A percentile compares a stretch with the other conserved stretches of the same genome.
Evolutionary conservation across 2,113 vertebrate genomes (phyloP).

Genomic region (Ailurus styani): DNA sequence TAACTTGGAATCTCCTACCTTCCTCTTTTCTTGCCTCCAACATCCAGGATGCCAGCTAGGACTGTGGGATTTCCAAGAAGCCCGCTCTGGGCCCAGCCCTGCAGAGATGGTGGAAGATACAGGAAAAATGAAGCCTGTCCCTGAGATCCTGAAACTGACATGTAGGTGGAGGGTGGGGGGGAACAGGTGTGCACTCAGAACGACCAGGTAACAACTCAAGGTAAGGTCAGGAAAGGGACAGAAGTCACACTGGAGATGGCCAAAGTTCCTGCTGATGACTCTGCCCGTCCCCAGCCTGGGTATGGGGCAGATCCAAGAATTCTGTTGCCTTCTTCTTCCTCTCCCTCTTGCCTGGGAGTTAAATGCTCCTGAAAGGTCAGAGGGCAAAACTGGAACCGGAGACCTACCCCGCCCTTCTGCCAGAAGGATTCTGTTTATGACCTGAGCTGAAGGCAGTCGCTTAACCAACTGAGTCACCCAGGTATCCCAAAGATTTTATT

Average conservation of each 20-base stretch:
- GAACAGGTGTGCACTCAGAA: not conserved
- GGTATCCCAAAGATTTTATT: no score
- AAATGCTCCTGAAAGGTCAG: not conserved
- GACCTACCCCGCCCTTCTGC: not conserved
- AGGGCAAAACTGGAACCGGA: not conserved
- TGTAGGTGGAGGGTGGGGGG: no score
- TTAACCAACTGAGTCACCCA: no score
- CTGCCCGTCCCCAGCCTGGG: not conserved
- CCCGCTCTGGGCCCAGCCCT: not conserved
- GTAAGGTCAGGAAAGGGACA: not conserved
- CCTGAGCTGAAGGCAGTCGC: no score
- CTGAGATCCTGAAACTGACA: not conserved
- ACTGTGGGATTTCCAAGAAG: not conserved
- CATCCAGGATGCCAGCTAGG: not conserved
- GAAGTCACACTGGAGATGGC: not conserved
- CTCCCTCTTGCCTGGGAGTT: not conserved
- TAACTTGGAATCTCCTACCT: no score
- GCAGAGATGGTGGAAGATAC: not conserved
- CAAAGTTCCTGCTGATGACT: not conserved
- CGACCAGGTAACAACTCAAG: not conserved
- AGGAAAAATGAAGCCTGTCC: not conserved
- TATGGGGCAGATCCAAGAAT: not conserved
- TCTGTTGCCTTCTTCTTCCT: not conserved
- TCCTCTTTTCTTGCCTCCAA: not conserved
- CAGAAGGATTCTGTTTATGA: not conserved